A percentile compares a stretch with the other conserved stretches of the same genome.
Conservation (phyloP, 1,140 invertebrate species). For the Achatina immaculata region DNA sequence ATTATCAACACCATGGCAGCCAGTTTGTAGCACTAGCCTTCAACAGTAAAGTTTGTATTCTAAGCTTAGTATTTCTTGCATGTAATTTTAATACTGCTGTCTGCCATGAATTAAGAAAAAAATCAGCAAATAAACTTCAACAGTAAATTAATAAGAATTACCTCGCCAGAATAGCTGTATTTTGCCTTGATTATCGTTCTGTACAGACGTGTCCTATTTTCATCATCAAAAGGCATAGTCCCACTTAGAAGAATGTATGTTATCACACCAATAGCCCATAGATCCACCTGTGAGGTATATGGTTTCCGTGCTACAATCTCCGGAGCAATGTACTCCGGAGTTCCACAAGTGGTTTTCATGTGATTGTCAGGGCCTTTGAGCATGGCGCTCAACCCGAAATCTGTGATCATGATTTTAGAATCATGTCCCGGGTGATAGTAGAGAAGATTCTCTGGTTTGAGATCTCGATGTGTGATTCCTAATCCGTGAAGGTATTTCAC, state of each 20-base stretch:
- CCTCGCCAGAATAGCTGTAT: constrained; percentile 73
- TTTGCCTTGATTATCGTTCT: constrained; percentile 74
- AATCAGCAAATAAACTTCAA: too few relatives aligned
- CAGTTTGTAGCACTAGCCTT: too few relatives aligned
- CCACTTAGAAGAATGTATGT: constrained; percentile 96
- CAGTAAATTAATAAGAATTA: constrained; percentile 60
- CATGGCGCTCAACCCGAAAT: constrained; percentile 88
- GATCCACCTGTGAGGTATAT: constrained; percentile 89
- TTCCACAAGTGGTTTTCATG: constrained; percentile 92
- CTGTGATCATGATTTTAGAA: constrained; percentile 91
- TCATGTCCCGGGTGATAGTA: constrained; percentile 76
- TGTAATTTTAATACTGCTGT: too few relatives aligned
- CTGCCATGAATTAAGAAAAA: too few relatives aligned
- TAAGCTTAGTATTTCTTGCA: too few relatives aligned
- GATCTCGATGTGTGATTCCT: constrained; percentile 95
- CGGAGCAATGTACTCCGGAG: constrained; percentile 97
- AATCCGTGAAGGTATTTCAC: constrained; percentile 94
- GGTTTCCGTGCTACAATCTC: constrained; percentile 92
- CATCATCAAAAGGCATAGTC: constrained; percentile 75
- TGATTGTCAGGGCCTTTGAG: constrained; percentile 83
- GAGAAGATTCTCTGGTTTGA: constrained; percentile 98
- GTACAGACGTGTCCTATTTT: constrained; percentile 73
- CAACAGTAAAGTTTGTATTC: too few relatives aligned
- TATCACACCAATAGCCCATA: constrained; percentile 98
- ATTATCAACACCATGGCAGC: too few relatives aligned